Evolutionary conservation across 1,140 invertebrate species (phyloP), one percentile per base, ranked within the genome.

Genomic region (Dendrolimus punctatus): DNA sequence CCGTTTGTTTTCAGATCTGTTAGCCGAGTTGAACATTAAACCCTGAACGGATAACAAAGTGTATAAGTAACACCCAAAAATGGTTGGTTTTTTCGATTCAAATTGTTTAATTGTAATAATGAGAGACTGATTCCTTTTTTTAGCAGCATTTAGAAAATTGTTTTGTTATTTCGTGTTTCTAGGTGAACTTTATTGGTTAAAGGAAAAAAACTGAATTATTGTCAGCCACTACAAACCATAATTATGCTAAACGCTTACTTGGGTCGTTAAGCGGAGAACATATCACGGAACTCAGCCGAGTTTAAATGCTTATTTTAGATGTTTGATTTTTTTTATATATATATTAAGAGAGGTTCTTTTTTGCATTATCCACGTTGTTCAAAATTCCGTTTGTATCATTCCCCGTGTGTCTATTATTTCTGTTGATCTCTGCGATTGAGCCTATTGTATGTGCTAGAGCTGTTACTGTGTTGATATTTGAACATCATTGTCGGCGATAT

Each of bases 111-210:
- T 74, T 70, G 60, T 75, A 82, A 76, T 80, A 73, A 76, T 59
- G 71, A 79, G 79, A 85, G 81, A 83, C 80, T 85, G 81, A 83
- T 49, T 49, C 66, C 68, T 76, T 81, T 75, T 71, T 79, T 73
- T 82, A 82, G 77, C 79, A 76, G 81, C 81, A 82, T 82, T 85
- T 85, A 82, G 77, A 70, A 71, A 76, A 78, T 73, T 64, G 71
- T 79, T 74, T 78, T 72, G 70, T 84, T 79, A 69, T 69, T 70
- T 72, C 71, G 58, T 73, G 67, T 68, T 71, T 67, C 56, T 73
- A 74, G 64, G 60, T 54, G 57, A 58, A 23, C 23, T 23, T 23
- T 23, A 23, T 23, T 43, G 36, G 23, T 41, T 51, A 51, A 39
- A 46, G 10, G 23, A 46, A 7, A 55, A 58, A 54, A 49, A 52